Percentiles rank a stretch among this genome's conserved stretches.
These are phyloP conservation scores for Pachymerium ferrugineum DNA, from an alignment of 2,888 invertebrate species.

Conservation along the genomic window DNA sequence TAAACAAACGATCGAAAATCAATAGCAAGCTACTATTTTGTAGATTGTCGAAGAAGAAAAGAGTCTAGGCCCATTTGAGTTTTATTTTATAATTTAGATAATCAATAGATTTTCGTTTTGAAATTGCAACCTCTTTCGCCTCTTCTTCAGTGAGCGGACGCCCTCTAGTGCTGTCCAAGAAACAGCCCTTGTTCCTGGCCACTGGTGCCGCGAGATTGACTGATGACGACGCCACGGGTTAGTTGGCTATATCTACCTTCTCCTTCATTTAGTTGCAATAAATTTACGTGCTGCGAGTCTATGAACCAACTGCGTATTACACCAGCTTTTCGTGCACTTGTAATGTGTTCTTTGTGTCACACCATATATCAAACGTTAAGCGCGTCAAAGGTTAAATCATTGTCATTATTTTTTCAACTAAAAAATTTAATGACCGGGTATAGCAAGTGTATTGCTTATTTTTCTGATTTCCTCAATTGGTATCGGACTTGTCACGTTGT, in stretches of 20 bases:
- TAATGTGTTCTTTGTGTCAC: background rate
- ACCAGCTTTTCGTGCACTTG: background rate
- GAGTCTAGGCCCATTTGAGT: no score
- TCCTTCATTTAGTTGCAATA: slow-evolving; percentile 27
- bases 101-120: slow-evolving; percentile 22
- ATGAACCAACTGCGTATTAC: background rate
- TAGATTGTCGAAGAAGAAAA: no score
- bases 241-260: slow-evolving; percentile 24
- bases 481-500: no score
- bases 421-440: background rate
- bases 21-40: no score
- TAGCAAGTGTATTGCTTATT: slow-evolving; percentile 38
- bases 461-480: no score
- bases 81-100: no score
- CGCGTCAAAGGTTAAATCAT: background rate
- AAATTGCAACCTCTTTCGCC: slow-evolving; percentile 10
- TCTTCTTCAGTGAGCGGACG: slow-evolving; percentile 24
- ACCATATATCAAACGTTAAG: background rate
- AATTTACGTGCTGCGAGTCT: no score
- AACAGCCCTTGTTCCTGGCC: slow-evolving; percentile 27
- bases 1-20: no score
- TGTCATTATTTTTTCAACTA: no score
- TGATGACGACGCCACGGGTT: slow-evolving; percentile 22
- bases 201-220: slow-evolving; percentile 23
- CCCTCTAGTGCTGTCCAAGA: slow-evolving; percentile 11